Conservation (phyloP, 2,113 vertebrate genomes). For the Thermophis baileyi region DNA sequence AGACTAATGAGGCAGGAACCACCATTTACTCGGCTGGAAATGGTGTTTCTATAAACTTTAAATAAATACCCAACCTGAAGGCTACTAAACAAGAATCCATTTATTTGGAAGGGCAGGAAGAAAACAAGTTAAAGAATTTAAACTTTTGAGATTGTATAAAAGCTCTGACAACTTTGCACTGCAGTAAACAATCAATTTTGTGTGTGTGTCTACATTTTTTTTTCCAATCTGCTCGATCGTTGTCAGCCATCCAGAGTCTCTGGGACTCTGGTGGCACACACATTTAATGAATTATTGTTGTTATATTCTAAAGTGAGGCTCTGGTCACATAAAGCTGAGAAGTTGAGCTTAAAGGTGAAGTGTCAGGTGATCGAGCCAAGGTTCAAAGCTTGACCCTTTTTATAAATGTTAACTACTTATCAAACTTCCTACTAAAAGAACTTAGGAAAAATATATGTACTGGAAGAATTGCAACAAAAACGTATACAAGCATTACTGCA, state of each 20-base stretch:
- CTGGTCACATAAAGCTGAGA: neutral
- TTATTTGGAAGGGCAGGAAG: neutral
- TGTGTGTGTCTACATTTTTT: neutral
- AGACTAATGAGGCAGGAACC: neutral
- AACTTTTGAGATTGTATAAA: neutral
- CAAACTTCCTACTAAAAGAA: neutral
- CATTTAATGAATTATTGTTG: neutral
- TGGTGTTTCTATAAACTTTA: neutral
- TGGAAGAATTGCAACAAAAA: neutral
- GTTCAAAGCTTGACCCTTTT: neutral
- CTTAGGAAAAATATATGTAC: neutral
- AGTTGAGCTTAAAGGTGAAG: neutral
- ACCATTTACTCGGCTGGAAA: neutral
- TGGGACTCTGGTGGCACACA: neutral
- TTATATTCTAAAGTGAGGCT: neutral
- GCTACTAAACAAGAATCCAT: neutral
- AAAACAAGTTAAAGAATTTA: neutral
- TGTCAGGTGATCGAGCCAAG: neutral
- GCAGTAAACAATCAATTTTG: neutral
- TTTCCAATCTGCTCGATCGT: accelerated
- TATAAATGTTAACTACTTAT: neutral
- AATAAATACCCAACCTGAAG: neutral
- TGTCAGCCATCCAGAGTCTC: neutral
- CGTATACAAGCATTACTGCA: neutral
- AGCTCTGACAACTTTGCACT: neutral